Conservation (phyloP, 2,888 invertebrate species). For the Synanthedon myopaeformis region DNA sequence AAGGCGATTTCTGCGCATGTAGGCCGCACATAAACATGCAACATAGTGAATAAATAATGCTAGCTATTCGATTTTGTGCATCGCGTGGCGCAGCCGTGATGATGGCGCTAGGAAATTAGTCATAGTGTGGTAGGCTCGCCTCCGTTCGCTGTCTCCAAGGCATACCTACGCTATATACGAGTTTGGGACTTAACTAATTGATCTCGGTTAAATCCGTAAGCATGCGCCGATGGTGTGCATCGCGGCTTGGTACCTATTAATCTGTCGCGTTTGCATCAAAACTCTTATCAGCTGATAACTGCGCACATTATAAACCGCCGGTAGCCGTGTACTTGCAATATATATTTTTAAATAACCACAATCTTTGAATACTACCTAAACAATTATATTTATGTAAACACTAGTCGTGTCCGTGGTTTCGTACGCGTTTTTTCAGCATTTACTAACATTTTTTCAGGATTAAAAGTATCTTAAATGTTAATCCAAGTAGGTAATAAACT, state of each 20-base stretch:
- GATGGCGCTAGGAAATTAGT: conserved; percentile 12
- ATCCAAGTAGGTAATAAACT: no score
- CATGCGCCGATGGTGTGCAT: conserved; percentile 48
- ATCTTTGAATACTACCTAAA: neutral
- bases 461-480: no score
- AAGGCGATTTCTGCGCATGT: conserved; percentile 52
- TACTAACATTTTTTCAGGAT: no score
- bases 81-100: conserved; percentile 45
- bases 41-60: conserved; percentile 51
- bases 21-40: conserved; percentile 61
- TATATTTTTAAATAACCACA: conserved; percentile 25
- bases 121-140: conserved; percentile 9
- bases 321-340: conserved; percentile 9
- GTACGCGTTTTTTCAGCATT: no score
- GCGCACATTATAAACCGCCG: conserved; percentile 1
- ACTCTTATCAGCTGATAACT: conserved; percentile 65
- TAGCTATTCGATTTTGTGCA: conserved; percentile 56
- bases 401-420: no score
- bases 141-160: conserved; percentile 8
- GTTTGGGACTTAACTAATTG: conserved; percentile 31
- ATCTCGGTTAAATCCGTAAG: conserved; percentile 46
- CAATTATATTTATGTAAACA: neutral
- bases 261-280: conserved; percentile 25
- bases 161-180: conserved; percentile 6
- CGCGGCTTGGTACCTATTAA: conserved; percentile 19